phyloP scores from a whole-genome alignment of 1,140 invertebrate genomes.

The Carcinoscorpius rotundicauda region DNA sequence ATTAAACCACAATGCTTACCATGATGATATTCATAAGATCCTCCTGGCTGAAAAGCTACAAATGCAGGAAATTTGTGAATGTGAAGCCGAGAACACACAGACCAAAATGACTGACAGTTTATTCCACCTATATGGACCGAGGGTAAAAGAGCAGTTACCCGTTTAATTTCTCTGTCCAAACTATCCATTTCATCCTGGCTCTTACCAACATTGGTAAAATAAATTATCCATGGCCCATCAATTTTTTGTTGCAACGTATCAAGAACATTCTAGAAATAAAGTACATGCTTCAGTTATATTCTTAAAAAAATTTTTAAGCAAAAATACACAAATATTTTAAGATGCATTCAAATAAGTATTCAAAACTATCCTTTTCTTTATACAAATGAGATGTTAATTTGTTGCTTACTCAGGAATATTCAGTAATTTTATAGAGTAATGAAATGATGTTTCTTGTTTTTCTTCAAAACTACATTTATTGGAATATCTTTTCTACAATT shows the following conservation, averaged over 20 bases:
- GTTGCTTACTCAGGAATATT: no score
- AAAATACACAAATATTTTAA: no score
- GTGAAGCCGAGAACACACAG: constrained; percentile 42
- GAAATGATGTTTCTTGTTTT: no score
- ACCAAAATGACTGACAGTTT: constrained; percentile 43
- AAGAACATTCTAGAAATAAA: constrained; percentile 27
- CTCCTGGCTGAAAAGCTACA: constrained; percentile 52
- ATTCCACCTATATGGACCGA: constrained; percentile 47
- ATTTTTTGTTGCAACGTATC: constrained; percentile 23
- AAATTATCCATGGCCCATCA: constrained; percentile 43
- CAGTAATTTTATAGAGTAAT: no score
- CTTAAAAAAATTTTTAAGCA: no score
- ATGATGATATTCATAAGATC: constrained; percentile 56
- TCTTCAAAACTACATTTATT: no score
- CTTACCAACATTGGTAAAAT: constrained; percentile 43
- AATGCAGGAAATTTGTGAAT: constrained; percentile 51
- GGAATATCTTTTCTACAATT: no score
- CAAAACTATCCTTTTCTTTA: no score
- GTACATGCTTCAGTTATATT: no score
- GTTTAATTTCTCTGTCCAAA: constrained; percentile 33
- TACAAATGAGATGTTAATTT: no score
- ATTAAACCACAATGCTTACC: constrained; percentile 30
- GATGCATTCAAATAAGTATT: no score
- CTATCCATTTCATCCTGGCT: constrained; percentile 37
- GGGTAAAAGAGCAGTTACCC: constrained; percentile 45